Evolutionary conservation across 2,113 vertebrate species (phyloP).

Genomic region (Spea bombifrons): DNA sequence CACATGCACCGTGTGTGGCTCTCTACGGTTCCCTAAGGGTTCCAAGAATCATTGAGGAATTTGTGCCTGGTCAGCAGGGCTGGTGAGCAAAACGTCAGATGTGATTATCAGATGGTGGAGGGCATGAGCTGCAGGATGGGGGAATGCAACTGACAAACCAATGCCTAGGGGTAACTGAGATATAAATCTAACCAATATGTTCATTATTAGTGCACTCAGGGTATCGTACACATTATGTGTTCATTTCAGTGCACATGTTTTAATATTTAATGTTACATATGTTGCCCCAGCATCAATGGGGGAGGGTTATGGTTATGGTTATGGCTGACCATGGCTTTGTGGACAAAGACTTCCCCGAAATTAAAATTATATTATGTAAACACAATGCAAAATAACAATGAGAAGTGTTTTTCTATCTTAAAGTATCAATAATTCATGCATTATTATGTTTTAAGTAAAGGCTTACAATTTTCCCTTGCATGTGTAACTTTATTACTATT

Average conservation of each 20-base stretch:
- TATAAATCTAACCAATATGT: neutral
- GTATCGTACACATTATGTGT: neutral
- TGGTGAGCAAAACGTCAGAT: neutral
- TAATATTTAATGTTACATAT: slow-evolving; percentile 1
- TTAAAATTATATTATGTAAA: too few species aligned
- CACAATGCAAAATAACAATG: too few species aligned
- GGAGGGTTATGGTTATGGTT: neutral
- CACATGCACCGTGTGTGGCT: neutral
- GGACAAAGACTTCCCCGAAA: too few species aligned
- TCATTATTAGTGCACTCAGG: neutral
- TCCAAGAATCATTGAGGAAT: neutral
- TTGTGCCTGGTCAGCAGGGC: neutral
- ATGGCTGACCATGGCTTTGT: too few species aligned
- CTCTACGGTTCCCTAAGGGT: neutral
- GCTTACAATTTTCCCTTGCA: too few species aligned
- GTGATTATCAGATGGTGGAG: neutral
- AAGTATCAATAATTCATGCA: too few species aligned
- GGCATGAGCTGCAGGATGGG: neutral
- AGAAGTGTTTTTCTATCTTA: too few species aligned
- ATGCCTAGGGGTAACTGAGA: neutral
- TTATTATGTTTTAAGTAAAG: too few species aligned
- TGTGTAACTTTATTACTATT: too few species aligned
- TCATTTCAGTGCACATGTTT: slow-evolving; percentile 1
- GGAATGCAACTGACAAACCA: neutral
- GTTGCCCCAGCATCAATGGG: neutral